phyloP scores from a whole-genome alignment of 2,888 invertebrate genomes.

The Allolobophora icterica region DNA sequence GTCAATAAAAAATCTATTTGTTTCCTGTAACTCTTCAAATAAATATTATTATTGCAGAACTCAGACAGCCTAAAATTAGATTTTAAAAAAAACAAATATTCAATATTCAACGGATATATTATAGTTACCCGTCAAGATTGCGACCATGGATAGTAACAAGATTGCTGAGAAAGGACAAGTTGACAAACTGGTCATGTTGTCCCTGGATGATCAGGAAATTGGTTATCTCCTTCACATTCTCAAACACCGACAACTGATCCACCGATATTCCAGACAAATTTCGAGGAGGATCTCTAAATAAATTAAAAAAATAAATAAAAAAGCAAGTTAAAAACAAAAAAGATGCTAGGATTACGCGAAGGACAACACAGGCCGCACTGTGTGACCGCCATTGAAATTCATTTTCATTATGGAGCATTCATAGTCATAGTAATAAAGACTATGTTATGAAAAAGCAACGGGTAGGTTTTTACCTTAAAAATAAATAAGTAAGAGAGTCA shows the following conservation, averaged over 20 bases:
- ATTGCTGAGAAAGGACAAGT: constrained; percentile 88
- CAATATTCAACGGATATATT: no score
- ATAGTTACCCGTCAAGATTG: constrained; percentile 34
- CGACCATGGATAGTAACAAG: constrained; percentile 88
- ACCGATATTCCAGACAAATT: constrained; percentile 59
- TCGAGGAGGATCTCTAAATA: constrained; percentile 39
- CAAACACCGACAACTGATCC: constrained; percentile 85
- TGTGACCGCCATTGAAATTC: not conserved
- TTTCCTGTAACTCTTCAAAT: no score
- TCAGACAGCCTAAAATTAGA: not conserved
- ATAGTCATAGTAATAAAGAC: not conserved
- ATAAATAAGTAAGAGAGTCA: not conserved
- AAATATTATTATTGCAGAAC: not conserved
- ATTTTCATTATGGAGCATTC: not conserved
- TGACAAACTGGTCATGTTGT: constrained; percentile 75
- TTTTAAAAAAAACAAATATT: not conserved
- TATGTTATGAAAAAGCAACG: not conserved
- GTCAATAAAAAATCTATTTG: no score
- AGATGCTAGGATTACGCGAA: not conserved
- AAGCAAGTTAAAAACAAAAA: not conserved
- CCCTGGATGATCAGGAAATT: constrained; percentile 80
- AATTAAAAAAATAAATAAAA: not conserved
- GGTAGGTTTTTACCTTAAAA: not conserved
- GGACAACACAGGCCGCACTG: not conserved
- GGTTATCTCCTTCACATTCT: constrained; percentile 88